These are phyloP conservation scores for Pheosia gnoma DNA, from an alignment of 2,888 invertebrate genomes.

Conservation along the genomic window DNA sequence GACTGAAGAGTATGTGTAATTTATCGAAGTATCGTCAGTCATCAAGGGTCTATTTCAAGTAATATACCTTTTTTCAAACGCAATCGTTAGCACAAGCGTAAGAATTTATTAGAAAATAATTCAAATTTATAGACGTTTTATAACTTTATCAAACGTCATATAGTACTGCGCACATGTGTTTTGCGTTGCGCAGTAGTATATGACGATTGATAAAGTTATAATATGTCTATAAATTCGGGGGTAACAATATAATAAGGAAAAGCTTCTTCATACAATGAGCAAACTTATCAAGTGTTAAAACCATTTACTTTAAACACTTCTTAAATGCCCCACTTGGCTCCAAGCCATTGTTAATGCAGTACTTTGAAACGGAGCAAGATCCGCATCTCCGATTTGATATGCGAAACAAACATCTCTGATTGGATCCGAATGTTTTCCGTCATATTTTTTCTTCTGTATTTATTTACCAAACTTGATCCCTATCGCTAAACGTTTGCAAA, in stretches of 20 bases:
- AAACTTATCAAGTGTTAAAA: not conserved
- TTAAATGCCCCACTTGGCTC: not conserved
- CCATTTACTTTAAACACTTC: not conserved
- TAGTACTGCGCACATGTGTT: no score
- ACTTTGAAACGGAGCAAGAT: not conserved
- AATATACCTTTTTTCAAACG: no score
- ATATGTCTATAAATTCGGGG: no score
- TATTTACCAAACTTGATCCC: not conserved
- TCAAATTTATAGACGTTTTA: no score
- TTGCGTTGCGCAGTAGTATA: no score
- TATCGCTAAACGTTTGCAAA: not conserved
- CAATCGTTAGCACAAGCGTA: no score
- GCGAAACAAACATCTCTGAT: not conserved
- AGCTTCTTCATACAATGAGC: not conserved
- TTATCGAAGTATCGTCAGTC: no score
- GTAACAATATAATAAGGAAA: not conserved
- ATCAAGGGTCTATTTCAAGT: no score
- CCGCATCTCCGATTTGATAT: not conserved
- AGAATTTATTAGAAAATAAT: no score
- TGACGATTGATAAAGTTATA: no score
- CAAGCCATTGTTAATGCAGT: constrained; percentile 2
- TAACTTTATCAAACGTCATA: no score
- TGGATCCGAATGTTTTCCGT: not conserved
- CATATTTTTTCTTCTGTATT: not conserved
- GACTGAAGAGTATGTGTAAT: no score